A percentile compares a stretch with the other conserved stretches of the same genome.
These are phyloP conservation scores for Drosophila ananassae DNA, from an alignment of 1,140 invertebrate species.

Conservation along the genomic window DNA sequence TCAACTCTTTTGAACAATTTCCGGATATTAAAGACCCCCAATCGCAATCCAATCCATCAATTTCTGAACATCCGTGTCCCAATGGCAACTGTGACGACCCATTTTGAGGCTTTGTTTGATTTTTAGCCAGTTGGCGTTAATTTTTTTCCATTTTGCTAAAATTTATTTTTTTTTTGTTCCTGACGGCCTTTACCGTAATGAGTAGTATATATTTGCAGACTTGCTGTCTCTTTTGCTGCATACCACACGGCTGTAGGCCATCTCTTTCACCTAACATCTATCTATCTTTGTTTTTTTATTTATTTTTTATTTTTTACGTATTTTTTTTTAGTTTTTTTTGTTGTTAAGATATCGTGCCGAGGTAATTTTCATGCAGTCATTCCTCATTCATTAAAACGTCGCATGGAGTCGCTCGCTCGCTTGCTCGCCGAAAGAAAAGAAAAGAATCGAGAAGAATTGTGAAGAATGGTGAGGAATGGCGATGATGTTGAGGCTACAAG, in stretches of 20 bases:
- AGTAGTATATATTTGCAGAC: constrained; percentile 22
- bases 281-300: constrained; percentile 2
- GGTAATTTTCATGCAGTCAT: constrained; percentile 72
- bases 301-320: background rate
- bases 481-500: background rate
- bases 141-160: no score
- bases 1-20: no score
- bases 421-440: constrained; percentile 5
- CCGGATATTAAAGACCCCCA: background rate
- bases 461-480: constrained; percentile 18
- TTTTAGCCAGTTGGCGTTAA: constrained; percentile 37
- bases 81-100: constrained; percentile 2
- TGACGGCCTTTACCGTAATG: constrained; percentile 15
- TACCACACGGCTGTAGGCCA: background rate
- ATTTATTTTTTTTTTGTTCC: constrained; percentile 1
- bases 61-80: constrained; percentile 9
- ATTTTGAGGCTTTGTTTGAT: constrained; percentile 14
- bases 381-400: constrained; percentile 70
- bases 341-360: constrained; percentile 42
- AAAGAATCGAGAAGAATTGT: constrained; percentile 13
- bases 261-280: constrained; percentile 18
- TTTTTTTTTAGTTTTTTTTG: background rate
- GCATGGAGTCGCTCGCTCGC: constrained; percentile 14
- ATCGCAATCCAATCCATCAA: background rate
- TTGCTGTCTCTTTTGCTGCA: constrained; percentile 10